A percentile compares a stretch with the other conserved stretches of the same genome.
These are phyloP conservation scores for Hypomecis punctinalis DNA, from an alignment of 2,888 invertebrate species.

Conservation along the genomic window DNA sequence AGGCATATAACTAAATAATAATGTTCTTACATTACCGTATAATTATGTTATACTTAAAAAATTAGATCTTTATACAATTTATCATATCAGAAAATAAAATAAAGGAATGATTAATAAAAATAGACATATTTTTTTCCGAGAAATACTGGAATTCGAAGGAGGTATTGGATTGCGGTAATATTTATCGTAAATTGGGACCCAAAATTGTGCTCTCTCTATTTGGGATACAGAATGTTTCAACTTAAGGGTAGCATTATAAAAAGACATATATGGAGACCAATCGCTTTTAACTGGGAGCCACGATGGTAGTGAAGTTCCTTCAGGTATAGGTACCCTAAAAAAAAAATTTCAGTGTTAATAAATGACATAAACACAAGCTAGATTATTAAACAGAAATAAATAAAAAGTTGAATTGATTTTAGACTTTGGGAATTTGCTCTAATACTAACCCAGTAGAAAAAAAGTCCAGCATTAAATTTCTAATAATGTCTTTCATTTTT, in stretches of 20 bases:
- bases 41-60: too few species aligned
- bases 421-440: neutral
- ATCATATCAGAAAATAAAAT: neutral
- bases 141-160: conserved; percentile 1
- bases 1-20: too few species aligned
- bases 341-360: neutral
- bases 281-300: conserved; percentile 3
- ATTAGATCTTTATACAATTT: too few species aligned
- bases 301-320: neutral
- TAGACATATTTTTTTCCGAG: neutral
- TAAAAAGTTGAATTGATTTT: too few species aligned
- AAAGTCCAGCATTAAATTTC: conserved; percentile 9
- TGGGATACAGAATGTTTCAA: neutral
- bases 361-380: too few species aligned
- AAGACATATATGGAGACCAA: conserved; percentile 18
- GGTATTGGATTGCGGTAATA: conserved; percentile 7
- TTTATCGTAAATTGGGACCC: conserved; percentile 15
- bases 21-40: too few species aligned
- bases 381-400: too few species aligned
- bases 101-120: neutral
- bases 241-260: conserved; percentile 2
- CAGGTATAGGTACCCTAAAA: conserved; percentile 17
- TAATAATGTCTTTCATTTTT: neutral
- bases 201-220: conserved; percentile 11
- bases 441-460: conserved; percentile 18